Evolutionary conservation across 1,140 invertebrate genomes (phyloP), one percentile per base, ranked within the genome.

Genomic region (Hirudo medicinalis): DNA sequence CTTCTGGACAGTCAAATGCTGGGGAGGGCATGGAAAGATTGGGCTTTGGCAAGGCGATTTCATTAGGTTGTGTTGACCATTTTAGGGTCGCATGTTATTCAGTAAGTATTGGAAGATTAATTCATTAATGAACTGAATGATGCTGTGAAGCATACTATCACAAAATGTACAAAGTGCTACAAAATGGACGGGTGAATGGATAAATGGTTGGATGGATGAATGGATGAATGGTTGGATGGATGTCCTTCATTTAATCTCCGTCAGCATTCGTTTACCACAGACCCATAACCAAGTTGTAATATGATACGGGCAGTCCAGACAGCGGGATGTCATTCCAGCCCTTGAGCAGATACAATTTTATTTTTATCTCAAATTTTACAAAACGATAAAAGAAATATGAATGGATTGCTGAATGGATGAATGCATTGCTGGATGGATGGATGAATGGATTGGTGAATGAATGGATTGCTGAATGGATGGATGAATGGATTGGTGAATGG

Each of bases 1-100:
- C 29, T 22, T 63, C 57, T 2, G 57, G 57, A 15, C 57, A 63
- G 57, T 63, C 22, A 11, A 63, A 63, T 63, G 29, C 57, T 63
- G 57, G 27, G 15, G 4, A 6, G 55, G 8, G 55, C 4, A 8
- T 4, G 4, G 11, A 63, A 32, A 63, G 22, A 32, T 9, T 60
- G 8, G 55, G 27, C 4, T 60, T 25, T 19, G 22, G 19, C 1
- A 2, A 63, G 22, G 57, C 25, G 54, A 9, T 9, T 57, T 20
- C 20, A 9, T 57, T 57, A 25, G 22, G 57, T 9, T 22, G 11
- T 63, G 57, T 8, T 25, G 4, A 63, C 1, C 11, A 20, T 63
- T 25, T 1, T 11, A 63, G 3, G 2, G 0, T 63, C 19, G 57
- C 4, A 19, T 63, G 20, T 4, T 19, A 11, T 63, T 63, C 8